Evolutionary conservation across 30 jellyfish, hydroid and myxozoan species (phyloP), one percentile per base, ranked within the genome.

Genomic region (Hydractinia symbiolongicarpus): DNA sequence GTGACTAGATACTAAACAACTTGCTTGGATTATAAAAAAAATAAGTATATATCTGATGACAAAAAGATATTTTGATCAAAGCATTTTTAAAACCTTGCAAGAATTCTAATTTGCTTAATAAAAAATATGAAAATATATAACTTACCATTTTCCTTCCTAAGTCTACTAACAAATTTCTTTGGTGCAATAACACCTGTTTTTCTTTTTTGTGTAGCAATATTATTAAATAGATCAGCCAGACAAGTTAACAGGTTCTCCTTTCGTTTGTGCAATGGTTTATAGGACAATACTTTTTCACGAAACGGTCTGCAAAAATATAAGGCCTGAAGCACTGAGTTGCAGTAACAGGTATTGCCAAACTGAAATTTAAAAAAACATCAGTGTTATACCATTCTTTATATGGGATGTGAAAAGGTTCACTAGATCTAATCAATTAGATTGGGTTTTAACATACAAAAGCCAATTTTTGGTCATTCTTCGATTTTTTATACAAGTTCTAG

Each of bases 321-420:
- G 20, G 98, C 98, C 85, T 93, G 98, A 66, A 93, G 79, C 11
- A 93, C 98, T 30, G 98, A 93, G 79, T 93, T 93, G 86, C 98
- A 93, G 70, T 93, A 93, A 82, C 98, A 93, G 8, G 98, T 93
- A 73, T 87, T 93, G 61, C 98, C 98, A 87, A 93, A 93, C 98
- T 93, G 61, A 30, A 89, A 83, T n/a, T 56, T 0, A 55, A 73
- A 16, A 64, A 58, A 58, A 16, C 16, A 11, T 11, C 2, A 16
- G 2, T n/a, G n/a, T 58, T 16, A 58, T 58, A 11, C 19, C 69
- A 3, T 30, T 30, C 44, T 30, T 30, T 30, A 30, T 0, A 30
- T 30, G 44, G 44, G 44, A 30, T 30, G 44, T 30, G 44, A 30
- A 30, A 30, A 30, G 1, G 44, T 30, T 30, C 1, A 30, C 44